Base-by-base conservation (phyloP, 2,888 invertebrate genomes). In the Rhamphomyia laevipes region DNA sequence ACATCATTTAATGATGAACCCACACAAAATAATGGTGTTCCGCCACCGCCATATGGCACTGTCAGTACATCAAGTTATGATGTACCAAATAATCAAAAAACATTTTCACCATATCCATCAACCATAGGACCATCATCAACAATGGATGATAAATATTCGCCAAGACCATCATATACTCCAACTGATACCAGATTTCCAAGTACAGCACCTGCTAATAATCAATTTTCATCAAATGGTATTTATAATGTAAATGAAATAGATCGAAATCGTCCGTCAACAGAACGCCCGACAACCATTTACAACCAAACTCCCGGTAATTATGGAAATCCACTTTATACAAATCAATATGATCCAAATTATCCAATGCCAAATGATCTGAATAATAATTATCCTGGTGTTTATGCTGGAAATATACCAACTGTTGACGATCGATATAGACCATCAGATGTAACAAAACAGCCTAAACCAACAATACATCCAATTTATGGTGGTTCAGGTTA, bases 291-390 rank as follows among this genome's bases (percentile, higher is more conserved):
- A 9, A 50, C 59, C 7, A 42, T 50, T 1, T 30, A 54, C 21
- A 51, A 50, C 1, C 52, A 59, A 1, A 54, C 54, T 0, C 54
- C 63, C 0, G 61, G 61, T 0, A 50, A 47, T 21, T 12, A n/a
- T 42, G 30, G 16, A 13, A 31, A 43, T 40, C 16, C 27, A 1
- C 54, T 67, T 1, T 70, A 69, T 51, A 65, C 68, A 50, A 63
- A 67, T 51, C 70, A 70, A 7, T 70, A 70, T 49, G 69, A 70
- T 47, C 62, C 61, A 43, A 68, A 65, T 47, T 70, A 68, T 55
- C 69, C 70, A 2, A 59, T 67, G 9, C 68, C 68, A n/a, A 69
- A 67, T 50, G 63, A 66, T 7, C 2, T 27, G 9, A 62, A 68
- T 12, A 55, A 56, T 9, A 64, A 64, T 45, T 64, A 65, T 52